A percentile compares a stretch with the other conserved stretches of the same genome.
phyloP scores from a whole-genome alignment of 2,888 invertebrate genomes.

The Papilio protenor region DNA sequence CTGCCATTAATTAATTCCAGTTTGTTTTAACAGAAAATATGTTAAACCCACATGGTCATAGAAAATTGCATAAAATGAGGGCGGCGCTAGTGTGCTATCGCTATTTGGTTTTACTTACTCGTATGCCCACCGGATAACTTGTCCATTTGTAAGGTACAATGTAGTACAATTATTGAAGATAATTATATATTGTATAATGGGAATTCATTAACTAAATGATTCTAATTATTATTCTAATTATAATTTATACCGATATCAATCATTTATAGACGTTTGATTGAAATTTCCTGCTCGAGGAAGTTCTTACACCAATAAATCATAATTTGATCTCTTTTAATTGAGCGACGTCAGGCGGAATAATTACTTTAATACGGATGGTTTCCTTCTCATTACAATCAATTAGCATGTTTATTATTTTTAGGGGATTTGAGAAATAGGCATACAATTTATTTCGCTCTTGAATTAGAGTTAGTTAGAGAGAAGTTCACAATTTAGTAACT shows the following conservation, averaged over 20 bases:
- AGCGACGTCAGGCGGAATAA: background rate
- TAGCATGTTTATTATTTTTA: background rate
- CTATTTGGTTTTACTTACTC: too few relatives aligned
- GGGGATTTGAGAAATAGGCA: background rate
- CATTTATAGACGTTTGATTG: background rate
- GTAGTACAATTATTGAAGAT: too few relatives aligned
- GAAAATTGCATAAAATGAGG: too few relatives aligned
- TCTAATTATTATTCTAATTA: background rate
- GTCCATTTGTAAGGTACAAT: too few relatives aligned
- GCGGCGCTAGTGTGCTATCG: too few relatives aligned
- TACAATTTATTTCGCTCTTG: background rate
- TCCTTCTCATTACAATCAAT: background rate
- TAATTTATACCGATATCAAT: background rate
- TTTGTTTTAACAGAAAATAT: too few relatives aligned
- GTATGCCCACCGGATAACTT: too few relatives aligned
- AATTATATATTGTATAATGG: too few relatives aligned
- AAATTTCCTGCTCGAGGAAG: background rate
- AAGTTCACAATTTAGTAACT: too few relatives aligned
- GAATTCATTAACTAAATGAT: background rate
- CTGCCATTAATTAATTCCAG: too few relatives aligned
- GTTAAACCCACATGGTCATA: too few relatives aligned
- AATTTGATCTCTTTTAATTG: conserved; percentile 13
- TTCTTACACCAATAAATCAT: conserved; percentile 22
- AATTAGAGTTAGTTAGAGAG: background rate
- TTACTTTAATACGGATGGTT: background rate